Evolutionary conservation across 2,888 invertebrate species (phyloP).

Genomic region (Heteromyza rotundicornis): DNA sequence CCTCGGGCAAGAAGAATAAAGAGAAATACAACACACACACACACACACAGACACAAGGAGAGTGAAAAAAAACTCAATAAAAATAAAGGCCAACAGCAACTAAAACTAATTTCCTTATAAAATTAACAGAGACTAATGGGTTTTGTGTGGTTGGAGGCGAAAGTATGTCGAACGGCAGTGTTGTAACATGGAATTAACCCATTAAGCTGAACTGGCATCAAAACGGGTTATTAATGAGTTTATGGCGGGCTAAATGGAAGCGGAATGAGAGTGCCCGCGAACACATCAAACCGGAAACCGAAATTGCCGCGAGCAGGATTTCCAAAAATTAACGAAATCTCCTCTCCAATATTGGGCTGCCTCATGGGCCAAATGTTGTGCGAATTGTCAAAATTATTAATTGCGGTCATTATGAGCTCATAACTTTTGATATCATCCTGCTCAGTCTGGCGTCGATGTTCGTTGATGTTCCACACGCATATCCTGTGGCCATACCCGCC

Average conservation of each 20-base stretch:
- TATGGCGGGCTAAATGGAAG: constrained; percentile 14
- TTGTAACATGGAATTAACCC: constrained; percentile 34
- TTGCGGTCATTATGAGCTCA: constrained; percentile 40
- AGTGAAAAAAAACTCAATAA: neutral
- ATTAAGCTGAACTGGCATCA: constrained; percentile 25
- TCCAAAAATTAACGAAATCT: too few species aligned
- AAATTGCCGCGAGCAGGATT: too few species aligned
- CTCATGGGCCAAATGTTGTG: constrained; percentile 47
- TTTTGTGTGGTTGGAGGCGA: neutral
- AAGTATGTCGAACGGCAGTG: neutral
- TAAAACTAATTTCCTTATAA: neutral
- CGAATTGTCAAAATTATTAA: constrained; percentile 58
- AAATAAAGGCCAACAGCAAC: too few species aligned
- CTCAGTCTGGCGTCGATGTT: neutral
- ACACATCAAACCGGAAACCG: neutral
- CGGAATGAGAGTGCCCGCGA: neutral
- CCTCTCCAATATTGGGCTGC: too few species aligned
- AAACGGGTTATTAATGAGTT: constrained; percentile 33
- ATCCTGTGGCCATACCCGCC: neutral
- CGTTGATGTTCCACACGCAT: neutral
- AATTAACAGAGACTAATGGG: neutral
- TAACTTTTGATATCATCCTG: constrained; percentile 8
- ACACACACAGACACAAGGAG: neutral
- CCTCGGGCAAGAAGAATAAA: neutral
- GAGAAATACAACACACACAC: neutral